A percentile compares a stretch with the other conserved stretches of the same genome.
Evolutionary conservation across 2,113 vertebrate species (phyloP).

Genomic region (Sardina pilchardus): DNA sequence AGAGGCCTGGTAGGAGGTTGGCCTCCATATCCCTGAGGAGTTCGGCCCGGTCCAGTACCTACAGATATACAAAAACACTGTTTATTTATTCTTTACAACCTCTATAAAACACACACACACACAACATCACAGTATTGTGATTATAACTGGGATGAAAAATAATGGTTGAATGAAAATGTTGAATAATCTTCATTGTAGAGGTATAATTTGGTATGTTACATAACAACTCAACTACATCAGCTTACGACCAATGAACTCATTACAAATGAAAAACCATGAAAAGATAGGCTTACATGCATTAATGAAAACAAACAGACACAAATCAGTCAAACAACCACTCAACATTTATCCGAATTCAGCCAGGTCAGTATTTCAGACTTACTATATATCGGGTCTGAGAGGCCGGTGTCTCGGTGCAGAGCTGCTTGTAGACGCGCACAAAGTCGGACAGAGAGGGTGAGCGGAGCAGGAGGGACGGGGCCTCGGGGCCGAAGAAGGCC

Average conservation of each 20-base stretch:
- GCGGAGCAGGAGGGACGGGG: slow-evolving; percentile 65
- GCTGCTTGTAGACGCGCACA: slow-evolving; percentile 82
- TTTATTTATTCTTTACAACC: not conserved
- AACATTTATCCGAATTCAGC: not conserved
- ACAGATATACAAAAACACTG: slow-evolving; percentile 35
- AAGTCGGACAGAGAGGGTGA: slow-evolving; percentile 87
- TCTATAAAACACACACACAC: not conserved
- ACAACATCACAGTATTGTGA: not conserved
- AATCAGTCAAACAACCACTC: too few relatives aligned
- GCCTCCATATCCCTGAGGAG: slow-evolving; percentile 87
- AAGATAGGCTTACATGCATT: too few relatives aligned
- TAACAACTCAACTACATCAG: too few relatives aligned
- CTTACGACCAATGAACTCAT: too few relatives aligned
- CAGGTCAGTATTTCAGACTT: slow-evolving; percentile 62
- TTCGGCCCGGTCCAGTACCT: slow-evolving; percentile 94
- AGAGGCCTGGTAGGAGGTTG: slow-evolving; percentile 88
- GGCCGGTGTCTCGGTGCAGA: slow-evolving; percentile 60
- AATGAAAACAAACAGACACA: too few relatives aligned
- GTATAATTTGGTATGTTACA: too few relatives aligned
- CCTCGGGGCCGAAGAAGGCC: slow-evolving; percentile 72
- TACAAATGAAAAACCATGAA: too few relatives aligned
- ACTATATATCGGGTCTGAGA: slow-evolving; percentile 88
- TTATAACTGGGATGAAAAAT: too few relatives aligned
- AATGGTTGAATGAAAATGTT: too few relatives aligned
- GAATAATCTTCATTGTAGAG: too few relatives aligned